phyloP scores from a whole-genome alignment of 2,888 invertebrate genomes.

The Lydus trimaculatus region DNA sequence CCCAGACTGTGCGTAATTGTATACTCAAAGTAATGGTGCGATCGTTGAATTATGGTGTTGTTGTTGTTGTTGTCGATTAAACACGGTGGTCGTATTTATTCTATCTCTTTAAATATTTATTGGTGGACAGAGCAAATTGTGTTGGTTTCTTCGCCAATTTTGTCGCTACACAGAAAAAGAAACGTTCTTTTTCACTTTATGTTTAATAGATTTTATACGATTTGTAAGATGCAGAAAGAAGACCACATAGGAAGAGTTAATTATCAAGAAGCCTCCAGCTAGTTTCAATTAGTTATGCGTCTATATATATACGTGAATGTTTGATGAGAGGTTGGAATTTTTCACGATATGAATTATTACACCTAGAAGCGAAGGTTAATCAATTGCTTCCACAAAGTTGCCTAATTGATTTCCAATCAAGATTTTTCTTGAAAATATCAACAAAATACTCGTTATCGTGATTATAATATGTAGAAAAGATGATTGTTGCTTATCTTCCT shows the following conservation, averaged over 20 bases:
- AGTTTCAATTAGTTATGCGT: not conserved
- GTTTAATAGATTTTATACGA: not conserved
- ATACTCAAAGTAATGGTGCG: slow-evolving; percentile 43
- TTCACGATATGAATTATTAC: slow-evolving; percentile 1
- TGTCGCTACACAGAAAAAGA: not conserved
- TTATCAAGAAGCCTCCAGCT: not conserved
- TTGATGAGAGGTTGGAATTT: slow-evolving; percentile 7
- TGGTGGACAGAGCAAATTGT: slow-evolving; percentile 30
- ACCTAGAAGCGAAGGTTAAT: slow-evolving; percentile 3
- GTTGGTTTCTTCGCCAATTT: slow-evolving; percentile 6
- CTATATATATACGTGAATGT: not conserved
- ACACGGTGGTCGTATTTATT: slow-evolving; percentile 46
- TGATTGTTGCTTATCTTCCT: no score
- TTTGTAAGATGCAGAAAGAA: not conserved
- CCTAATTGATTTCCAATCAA: not conserved
- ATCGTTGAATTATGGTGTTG: slow-evolving; percentile 44
- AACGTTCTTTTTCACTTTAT: no score
- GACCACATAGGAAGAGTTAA: slow-evolving; percentile 4
- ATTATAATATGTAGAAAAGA: not conserved
- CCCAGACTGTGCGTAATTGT: slow-evolving; percentile 52
- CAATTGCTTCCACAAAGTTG: not conserved
- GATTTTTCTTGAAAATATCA: not conserved
- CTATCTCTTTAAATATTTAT: slow-evolving; percentile 36
- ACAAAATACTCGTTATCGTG: not conserved
- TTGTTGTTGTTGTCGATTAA: slow-evolving; percentile 43